phyloP scores from a whole-genome alignment of 35 echinoderm and acorn worm genomes.

The Amphiura filiformis region DNA sequence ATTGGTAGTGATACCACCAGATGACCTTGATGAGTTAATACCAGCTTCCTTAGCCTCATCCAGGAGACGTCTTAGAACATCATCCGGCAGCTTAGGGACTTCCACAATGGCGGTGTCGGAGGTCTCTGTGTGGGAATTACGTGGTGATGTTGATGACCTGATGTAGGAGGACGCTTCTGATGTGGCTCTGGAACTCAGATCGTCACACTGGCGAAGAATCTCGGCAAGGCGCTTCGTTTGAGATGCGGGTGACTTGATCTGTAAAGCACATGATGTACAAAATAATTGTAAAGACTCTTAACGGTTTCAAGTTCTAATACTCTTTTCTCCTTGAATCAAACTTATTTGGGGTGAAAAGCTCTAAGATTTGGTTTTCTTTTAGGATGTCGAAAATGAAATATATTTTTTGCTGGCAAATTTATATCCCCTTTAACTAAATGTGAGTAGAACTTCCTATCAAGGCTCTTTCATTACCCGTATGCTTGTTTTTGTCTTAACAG shows the following conservation, averaged over 20 bases:
- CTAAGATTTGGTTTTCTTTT: no score
- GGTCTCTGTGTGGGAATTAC: neutral
- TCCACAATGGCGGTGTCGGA: neutral
- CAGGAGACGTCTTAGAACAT: conserved; percentile 52
- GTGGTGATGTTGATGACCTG: neutral
- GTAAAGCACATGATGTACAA: neutral
- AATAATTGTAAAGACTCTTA: no score
- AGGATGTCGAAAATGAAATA: no score
- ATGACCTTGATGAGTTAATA: neutral
- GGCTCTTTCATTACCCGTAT: no score
- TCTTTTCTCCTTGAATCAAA: no score
- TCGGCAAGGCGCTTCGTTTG: conserved; percentile 52
- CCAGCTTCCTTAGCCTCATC: conserved; percentile 68
- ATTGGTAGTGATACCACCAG: neutral
- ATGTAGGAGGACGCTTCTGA: conserved; percentile 36
- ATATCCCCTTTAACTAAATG: no score
- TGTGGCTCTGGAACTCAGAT: conserved; percentile 60
- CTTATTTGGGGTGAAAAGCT: no score
- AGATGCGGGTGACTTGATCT: conserved; percentile 65
- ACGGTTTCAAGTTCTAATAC: no score
- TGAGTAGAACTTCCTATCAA: no score
- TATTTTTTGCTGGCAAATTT: no score
- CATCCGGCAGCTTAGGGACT: conserved; percentile 43
- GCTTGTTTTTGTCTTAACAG: no score
- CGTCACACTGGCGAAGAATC: conserved; percentile 65